phyloP scores from a whole-genome alignment of 2,888 invertebrate genomes.

The Itoplectis maculator region DNA sequence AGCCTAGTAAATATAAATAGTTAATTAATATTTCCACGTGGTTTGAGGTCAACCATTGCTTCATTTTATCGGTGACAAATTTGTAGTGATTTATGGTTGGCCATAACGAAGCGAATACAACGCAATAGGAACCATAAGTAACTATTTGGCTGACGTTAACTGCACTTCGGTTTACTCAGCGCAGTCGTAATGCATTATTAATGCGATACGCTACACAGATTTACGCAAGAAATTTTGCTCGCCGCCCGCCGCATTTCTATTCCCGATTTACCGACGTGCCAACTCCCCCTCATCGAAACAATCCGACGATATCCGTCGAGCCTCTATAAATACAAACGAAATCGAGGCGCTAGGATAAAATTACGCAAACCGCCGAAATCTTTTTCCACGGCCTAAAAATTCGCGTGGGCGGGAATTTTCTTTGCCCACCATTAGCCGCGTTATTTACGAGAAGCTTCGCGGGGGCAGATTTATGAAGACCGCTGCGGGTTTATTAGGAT shows the following conservation, averaged over 20 bases:
- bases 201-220: background rate
- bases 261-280: background rate
- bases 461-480: constrained; percentile 13
- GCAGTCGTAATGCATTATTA: background rate
- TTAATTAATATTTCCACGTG: no score
- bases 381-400: background rate
- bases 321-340: constrained; percentile 15
- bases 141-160: constrained; percentile 12
- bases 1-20: no score
- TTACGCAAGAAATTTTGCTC: constrained; percentile 15
- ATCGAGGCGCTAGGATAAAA: background rate
- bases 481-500: background rate
- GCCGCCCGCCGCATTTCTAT: background rate
- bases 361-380: background rate
- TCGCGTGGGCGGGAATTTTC: background rate
- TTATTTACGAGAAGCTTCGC: constrained; percentile 17
- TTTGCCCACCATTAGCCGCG: background rate
- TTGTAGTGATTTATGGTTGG: background rate
- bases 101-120: background rate
- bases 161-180: background rate
- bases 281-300: background rate
- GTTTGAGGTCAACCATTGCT: no score
- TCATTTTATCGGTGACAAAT: background rate
- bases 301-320: background rate
- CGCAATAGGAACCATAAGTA: background rate